Conservation (phyloP, 2,113 vertebrate species). For the Pterocles burchelli region DNA sequence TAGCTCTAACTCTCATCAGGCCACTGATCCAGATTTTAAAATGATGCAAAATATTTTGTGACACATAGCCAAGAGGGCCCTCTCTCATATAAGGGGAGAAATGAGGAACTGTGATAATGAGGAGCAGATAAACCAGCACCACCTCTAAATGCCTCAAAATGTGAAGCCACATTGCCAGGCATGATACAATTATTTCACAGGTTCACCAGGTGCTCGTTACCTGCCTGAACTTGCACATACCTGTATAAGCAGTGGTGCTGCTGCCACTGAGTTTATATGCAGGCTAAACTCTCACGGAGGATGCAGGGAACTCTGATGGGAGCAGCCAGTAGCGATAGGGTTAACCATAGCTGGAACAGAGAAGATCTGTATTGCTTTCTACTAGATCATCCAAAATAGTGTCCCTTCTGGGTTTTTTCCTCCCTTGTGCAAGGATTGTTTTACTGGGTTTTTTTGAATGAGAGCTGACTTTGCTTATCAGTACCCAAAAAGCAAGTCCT, state of each 20-base stretch:
- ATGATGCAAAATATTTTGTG: background rate
- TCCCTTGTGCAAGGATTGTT: background rate
- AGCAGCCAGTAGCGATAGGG: background rate
- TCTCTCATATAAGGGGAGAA: background rate
- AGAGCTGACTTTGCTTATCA: conserved; percentile 41
- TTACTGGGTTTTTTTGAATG: background rate
- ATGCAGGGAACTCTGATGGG: background rate
- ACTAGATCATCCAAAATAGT: background rate
- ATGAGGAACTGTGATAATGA: background rate
- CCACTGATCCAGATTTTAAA: background rate
- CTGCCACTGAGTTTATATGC: background rate
- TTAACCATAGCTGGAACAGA: background rate
- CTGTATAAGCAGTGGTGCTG: background rate
- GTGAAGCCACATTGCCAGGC: background rate
- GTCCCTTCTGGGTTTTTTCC: background rate
- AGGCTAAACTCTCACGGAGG: background rate
- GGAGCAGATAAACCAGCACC: background rate
- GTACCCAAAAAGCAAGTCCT: conserved; percentile 24
- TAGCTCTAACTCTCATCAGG: background rate
- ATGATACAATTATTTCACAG: background rate
- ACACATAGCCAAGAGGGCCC: background rate
- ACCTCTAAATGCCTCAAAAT: background rate
- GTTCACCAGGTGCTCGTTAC: background rate
- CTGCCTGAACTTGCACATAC: background rate
- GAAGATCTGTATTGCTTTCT: background rate